Evolutionary conservation across 1,140 invertebrate genomes (phyloP).

Genomic region (Panagrolaimus sp.): DNA sequence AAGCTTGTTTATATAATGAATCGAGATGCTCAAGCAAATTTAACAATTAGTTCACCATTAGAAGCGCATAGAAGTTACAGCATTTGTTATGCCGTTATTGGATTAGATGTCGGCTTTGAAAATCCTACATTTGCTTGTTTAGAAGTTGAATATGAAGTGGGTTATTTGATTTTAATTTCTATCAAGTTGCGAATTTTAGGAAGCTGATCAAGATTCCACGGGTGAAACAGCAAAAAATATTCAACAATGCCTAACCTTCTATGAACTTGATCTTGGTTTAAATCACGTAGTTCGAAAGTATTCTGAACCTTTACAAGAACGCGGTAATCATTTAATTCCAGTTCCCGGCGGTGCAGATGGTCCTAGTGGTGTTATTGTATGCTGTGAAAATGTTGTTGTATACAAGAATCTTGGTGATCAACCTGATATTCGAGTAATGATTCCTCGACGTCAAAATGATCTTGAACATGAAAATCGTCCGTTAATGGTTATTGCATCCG

Average conservation of each 20-base stretch:
- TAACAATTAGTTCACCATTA: slow-evolving; percentile 95
- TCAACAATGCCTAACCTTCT: slow-evolving; percentile 93
- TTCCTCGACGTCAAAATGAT: slow-evolving; percentile 92
- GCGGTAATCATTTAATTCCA: slow-evolving; percentile 50
- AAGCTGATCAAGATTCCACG: slow-evolving; percentile 87
- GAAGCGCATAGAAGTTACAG: slow-evolving; percentile 99
- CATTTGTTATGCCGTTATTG: slow-evolving; percentile 93
- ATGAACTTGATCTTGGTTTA: slow-evolving; percentile 94
- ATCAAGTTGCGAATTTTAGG: slow-evolving; percentile 56
- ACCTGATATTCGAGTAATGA: slow-evolving; percentile 95
- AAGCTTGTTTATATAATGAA: slow-evolving; percentile 98
- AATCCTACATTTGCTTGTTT: slow-evolving; percentile 99
- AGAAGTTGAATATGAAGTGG: slow-evolving; percentile 91
- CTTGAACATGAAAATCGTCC: slow-evolving; percentile 97
- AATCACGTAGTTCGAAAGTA: slow-evolving; percentile 99
- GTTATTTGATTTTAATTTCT: no score
- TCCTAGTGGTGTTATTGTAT: slow-evolving; percentile 94
- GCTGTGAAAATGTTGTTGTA: slow-evolving; percentile 97
- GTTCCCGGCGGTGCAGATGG: slow-evolving; percentile 86
- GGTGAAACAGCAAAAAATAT: slow-evolving; percentile 90
- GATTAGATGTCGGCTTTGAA: slow-evolving; percentile 97
- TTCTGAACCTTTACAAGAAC: slow-evolving; percentile 92
- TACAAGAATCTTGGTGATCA: slow-evolving; percentile 99
- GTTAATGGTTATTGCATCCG: slow-evolving; percentile 98
- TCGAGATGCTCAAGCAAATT: slow-evolving; percentile 86